Percentiles rank a stretch among this genome's conserved stretches.
Conservation (phyloP, 2,888 invertebrate genomes). For the Zygothrica quintamaculata region DNA sequence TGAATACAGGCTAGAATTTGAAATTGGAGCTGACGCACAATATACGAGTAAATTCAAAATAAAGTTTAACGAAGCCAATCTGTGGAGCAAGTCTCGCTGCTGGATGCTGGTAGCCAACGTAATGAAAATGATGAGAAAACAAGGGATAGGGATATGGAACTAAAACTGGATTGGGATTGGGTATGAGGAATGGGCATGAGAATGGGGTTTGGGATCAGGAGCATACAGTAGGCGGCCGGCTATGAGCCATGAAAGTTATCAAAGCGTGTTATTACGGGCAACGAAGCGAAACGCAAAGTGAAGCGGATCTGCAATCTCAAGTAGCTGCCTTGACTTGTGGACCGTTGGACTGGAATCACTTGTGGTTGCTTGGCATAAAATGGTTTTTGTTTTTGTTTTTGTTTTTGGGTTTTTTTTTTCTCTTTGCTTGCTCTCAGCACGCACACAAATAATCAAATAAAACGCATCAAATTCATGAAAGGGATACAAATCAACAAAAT, state of each 20-base stretch:
- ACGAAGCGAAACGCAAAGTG: slow-evolving; percentile 62
- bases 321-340: slow-evolving; percentile 54
- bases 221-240: slow-evolving; percentile 74
- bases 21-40: slow-evolving; percentile 58
- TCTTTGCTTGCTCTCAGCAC: slow-evolving; percentile 41
- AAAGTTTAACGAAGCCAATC: slow-evolving; percentile 81
- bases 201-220: slow-evolving; percentile 41
- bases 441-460: slow-evolving; percentile 77
- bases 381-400: slow-evolving; percentile 52
- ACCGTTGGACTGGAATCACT: slow-evolving; percentile 57
- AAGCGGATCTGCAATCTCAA: slow-evolving; percentile 47
- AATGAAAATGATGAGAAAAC: slow-evolving; percentile 8
- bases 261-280: slow-evolving; percentile 83
- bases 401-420: too few relatives aligned
- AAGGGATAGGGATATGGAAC: slow-evolving; percentile 1
- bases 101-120: slow-evolving; percentile 30
- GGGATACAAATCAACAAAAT: slow-evolving; percentile 70
- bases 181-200: slow-evolving; percentile 15
- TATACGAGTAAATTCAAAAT: slow-evolving; percentile 73
- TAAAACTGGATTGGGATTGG: neutral
- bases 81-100: slow-evolving; percentile 26
- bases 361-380: slow-evolving; percentile 72
- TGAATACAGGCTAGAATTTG: slow-evolving; percentile 60
- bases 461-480: slow-evolving; percentile 77
- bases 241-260: slow-evolving; percentile 83